phyloP scores from a whole-genome alignment of 1,140 invertebrate species.

The Nephila pilipes region DNA sequence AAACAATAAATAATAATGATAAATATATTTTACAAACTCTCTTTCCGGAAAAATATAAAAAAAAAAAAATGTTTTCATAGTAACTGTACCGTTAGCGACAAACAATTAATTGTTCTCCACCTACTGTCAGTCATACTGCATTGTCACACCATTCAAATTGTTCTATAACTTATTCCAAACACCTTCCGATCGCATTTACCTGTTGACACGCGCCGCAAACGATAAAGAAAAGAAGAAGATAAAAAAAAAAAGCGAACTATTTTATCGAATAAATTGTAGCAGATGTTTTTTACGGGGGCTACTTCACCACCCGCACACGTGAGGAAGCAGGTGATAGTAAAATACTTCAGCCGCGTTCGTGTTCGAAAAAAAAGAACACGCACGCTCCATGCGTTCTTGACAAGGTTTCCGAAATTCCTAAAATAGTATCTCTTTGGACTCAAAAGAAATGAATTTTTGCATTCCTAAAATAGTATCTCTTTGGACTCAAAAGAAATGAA shows the following conservation, averaged over 20 bases:
- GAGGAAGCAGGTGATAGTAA: conserved; percentile 60
- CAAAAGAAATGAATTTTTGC: not conserved
- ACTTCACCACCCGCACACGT: conserved; percentile 45
- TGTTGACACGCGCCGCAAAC: not conserved
- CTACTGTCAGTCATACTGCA: too few species aligned
- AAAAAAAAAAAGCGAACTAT: not conserved
- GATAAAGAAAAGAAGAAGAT: not conserved
- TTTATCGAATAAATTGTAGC: conserved; percentile 58
- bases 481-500: not conserved
- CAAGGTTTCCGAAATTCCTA: conserved; percentile 41
- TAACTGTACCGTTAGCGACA: too few species aligned
- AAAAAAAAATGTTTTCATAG: too few species aligned
- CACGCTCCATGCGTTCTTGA: not conserved
- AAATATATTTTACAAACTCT: too few species aligned
- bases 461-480: conserved; percentile 37
- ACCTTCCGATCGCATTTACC: not conserved
- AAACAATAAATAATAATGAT: too few species aligned
- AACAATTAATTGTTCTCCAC: too few species aligned
- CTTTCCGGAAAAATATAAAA: too few species aligned
- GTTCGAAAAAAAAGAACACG: conserved; percentile 4
- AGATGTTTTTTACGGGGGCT: conserved; percentile 49
- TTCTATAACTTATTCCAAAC: not conserved
- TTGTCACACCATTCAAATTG: not conserved
- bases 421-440: conserved; percentile 34
- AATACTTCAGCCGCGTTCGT: conserved; percentile 20